Base-by-base conservation (phyloP, 2,888 invertebrate species). In the Automeris io region DNA sequence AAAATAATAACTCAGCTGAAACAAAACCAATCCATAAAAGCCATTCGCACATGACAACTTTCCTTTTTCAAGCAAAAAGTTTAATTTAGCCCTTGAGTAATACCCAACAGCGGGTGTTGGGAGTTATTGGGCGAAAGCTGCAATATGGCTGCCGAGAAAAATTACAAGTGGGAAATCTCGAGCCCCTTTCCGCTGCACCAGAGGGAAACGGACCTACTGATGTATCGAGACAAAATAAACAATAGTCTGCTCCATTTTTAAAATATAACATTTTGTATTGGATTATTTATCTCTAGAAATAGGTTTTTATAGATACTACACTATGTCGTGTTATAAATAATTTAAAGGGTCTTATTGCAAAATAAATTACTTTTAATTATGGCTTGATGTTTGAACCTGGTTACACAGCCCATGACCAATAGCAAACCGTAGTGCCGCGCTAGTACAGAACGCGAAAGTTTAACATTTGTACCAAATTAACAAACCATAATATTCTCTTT, bases 31-130 rank as follows among this genome's bases (percentile, higher is more conserved):
- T 68, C 57, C 56, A 64, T 64, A 66, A 69, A 60, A 61, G 64
- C 61, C 67, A 54, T 61, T 65, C 56, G 61, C 70, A 70, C 64
- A 67, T 72, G 70, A 73, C 70, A 70, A 70, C 60, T 65, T 63
- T 55, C 51, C 52, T 39, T 57, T 61, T 61, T 57, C 54, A 47
- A 47, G 63, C 65, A 71, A 76, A 76, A 77, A 73, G 70, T 75
- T 72, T 73, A 73, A 77, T 77, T 76, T 75, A 62, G 66, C 67
- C 58, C 71, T 66, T 64, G 71, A 70, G 71, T 72, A 71, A 72
- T 66, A 63, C 53, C 54, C 47, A 49, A 57, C 68, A 65, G 60
- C 68, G 63, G 70, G 67, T 61, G 68, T 57, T 59, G 54, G 52
- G 54, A 57, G 61, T 63, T 74, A 74, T 74, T 67, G 72, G 69